Percentiles rank a stretch among this genome's conserved stretches.
Evolutionary conservation across 2,797 vertebrate species (phyloP).

Genomic region (Lepilemur ruficaudatus): DNA sequence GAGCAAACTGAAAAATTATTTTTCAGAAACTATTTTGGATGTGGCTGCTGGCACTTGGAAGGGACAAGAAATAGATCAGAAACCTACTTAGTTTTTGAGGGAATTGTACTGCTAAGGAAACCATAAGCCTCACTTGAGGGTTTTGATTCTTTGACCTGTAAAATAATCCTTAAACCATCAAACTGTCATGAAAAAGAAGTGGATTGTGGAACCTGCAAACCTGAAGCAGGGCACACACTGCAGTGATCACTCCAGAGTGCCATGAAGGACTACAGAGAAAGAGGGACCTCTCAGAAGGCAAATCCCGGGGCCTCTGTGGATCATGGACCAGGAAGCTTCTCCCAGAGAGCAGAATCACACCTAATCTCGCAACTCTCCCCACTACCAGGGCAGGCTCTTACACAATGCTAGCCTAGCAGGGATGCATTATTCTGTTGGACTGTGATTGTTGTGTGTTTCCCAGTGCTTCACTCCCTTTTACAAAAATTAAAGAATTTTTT

Average conservation of each 20-base stretch:
- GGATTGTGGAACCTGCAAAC: no score
- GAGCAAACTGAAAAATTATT: not conserved
- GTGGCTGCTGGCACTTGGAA: not conserved
- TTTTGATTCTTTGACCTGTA: not conserved
- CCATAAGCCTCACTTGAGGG: not conserved
- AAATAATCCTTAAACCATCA: not conserved
- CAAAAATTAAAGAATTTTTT: not conserved
- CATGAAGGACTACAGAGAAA: not conserved
- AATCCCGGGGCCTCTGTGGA: not conserved
- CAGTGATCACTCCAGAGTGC: not conserved
- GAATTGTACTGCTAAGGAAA: not conserved
- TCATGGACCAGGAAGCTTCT: not conserved
- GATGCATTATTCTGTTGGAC: not conserved
- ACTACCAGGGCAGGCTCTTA: not conserved
- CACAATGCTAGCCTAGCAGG: no score
- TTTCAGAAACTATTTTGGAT: not conserved
- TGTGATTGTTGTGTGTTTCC: not conserved
- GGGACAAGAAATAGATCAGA: not conserved
- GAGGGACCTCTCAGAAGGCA: not conserved
- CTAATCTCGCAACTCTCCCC: not conserved
- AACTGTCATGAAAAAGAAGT: not conserved
- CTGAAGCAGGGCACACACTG: accelerated
- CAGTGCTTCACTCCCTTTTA: not conserved
- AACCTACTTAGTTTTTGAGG: not conserved
- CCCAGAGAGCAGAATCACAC: not conserved